Conservation (phyloP, 2,113 vertebrate species). For the Hyla sarda region DNA sequence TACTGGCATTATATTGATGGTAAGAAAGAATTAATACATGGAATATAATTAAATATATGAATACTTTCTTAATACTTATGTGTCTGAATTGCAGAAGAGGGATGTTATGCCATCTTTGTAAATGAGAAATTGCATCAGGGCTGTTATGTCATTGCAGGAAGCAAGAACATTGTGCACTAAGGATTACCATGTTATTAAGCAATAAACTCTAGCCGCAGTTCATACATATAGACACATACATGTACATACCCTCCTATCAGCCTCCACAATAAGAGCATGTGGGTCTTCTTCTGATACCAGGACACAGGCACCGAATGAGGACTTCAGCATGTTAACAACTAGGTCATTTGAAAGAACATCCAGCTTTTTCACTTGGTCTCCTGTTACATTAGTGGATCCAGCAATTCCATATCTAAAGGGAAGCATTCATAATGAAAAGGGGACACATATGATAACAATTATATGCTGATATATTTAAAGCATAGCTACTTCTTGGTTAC, state of each 20-base stretch:
- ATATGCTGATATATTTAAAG: no score
- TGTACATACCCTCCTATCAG: constrained; percentile 82
- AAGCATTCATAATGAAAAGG: background rate
- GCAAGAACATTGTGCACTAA: background rate
- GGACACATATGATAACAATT: background rate
- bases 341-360: constrained; percentile 95
- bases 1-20: no score
- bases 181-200: background rate
- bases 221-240: constrained; percentile 57
- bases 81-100: background rate
- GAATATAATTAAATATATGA: background rate
- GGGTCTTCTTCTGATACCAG: constrained; percentile 94
- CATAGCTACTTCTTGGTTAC: no score
- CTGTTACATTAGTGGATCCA: constrained; percentile 93
- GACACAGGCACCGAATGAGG: constrained; percentile 91
- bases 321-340: constrained; percentile 95
- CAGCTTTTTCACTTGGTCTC: constrained; percentile 97
- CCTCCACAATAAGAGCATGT: constrained; percentile 87
- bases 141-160: background rate
- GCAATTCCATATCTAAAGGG: constrained; percentile 90
- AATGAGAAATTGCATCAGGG: background rate
- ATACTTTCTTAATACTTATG: background rate
- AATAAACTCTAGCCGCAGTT: background rate
- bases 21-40: no score
- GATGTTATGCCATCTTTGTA: background rate